Evolutionary conservation across 1,140 invertebrate genomes (phyloP), one percentile per base, ranked within the genome.

Genomic region (Zaprionus capensis): DNA sequence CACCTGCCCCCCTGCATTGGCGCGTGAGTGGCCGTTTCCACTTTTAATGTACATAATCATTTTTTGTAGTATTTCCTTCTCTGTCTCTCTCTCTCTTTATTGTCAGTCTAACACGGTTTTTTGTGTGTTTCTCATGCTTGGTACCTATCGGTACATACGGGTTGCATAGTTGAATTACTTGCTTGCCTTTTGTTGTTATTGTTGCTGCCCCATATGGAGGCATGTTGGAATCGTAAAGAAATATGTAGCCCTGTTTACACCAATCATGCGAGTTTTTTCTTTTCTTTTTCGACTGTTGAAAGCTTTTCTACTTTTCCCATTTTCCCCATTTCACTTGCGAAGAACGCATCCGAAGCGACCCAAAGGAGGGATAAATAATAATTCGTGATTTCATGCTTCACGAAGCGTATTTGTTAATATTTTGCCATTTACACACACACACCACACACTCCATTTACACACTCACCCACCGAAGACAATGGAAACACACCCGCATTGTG

Each of bases 321-420:
- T 78, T 81, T 53, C 11, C 53, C 22, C 46, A 56, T 36, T 46
- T 20, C 24, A 51, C 41, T 49, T 15, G 59, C 34, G 28, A 34
- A 56, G 38, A 44, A 51, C 12, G 36, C 31, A 53, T 36, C 46
- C 17, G 24, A 31, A 44, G 46, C 53, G 53, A 72, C 57, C 57
- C 59, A 66, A 76, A 12, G 12, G 24, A 63, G 7, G 53, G 17
- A 38, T 66, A 78, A 78, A 80, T 81, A 88, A 84, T 68, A 88
- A 84, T 68, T 86, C 74, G 76, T 85, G 82, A 91, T 91, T 91
- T 91, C 87, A 91, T 83, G 88, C 87, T 91, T 73, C 55, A 65
- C 69, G 71, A 82, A 91, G 87, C 87, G 76, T 83, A 84, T 91
- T 91, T 84, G 78, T 91, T 91, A 91, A 81, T 87, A 91, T 91